Evolutionary conservation across 2,113 vertebrate genomes (phyloP).

Genomic region (Cygnus buccinator): DNA sequence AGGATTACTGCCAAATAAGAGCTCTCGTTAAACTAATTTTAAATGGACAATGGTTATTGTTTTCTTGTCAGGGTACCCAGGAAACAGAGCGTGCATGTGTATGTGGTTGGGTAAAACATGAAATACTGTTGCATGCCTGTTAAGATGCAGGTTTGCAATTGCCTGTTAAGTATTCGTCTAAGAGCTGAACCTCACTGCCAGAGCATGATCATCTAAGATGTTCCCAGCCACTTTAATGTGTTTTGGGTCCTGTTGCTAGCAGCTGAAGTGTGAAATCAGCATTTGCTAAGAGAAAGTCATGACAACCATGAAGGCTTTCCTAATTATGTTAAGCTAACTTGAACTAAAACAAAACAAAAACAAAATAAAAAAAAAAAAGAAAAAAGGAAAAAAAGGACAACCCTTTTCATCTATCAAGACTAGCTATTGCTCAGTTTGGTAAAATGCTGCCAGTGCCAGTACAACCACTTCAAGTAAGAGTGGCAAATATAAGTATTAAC

Average conservation of each 20-base stretch:
- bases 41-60: rapidly evolving
- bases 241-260: rapidly evolving
- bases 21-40: background rate
- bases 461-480: background rate
- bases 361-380: background rate
- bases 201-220: rapidly evolving
- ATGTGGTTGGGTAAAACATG: background rate
- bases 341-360: background rate
- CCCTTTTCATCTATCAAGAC: background rate
- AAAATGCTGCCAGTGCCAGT: background rate
- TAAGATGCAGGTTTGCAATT: background rate
- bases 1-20: rapidly evolving
- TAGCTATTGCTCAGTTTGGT: background rate
- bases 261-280: background rate
- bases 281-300: background rate
- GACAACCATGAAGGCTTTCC: background rate
- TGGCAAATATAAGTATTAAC: background rate
- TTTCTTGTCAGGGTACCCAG: background rate
- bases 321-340: background rate
- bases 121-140: background rate
- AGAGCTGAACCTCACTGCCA: background rate
- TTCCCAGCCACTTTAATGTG: background rate
- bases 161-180: background rate
- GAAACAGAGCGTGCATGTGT: rapidly evolving
- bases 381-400: background rate